Evolutionary conservation across 2,113 vertebrate species (phyloP).

Genomic region (Lepus americanus): DNA sequence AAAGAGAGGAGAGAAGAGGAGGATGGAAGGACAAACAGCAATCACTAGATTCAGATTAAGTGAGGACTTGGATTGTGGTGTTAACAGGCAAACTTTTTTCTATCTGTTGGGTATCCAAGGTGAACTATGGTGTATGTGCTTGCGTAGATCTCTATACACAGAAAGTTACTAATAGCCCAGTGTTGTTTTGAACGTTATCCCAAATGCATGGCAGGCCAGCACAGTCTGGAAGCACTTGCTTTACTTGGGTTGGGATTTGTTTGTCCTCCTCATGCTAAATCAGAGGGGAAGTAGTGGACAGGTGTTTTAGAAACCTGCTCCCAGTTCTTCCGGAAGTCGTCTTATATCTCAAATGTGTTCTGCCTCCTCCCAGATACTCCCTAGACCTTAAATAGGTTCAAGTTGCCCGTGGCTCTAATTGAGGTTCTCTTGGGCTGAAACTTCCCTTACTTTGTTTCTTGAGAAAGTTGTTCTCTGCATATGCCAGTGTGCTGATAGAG

Average conservation of each 20-base stretch:
- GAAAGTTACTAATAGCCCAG: conserved; percentile 16
- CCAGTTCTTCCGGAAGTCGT: not conserved
- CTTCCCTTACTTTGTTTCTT: conserved; percentile 37
- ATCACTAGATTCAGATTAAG: conserved; percentile 4
- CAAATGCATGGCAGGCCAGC: not conserved
- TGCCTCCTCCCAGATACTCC: not conserved
- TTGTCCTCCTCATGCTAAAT: conserved; percentile 26
- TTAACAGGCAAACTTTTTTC: not conserved
- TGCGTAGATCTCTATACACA: conserved; percentile 29
- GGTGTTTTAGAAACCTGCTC: conserved; percentile 35
- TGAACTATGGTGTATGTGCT: not conserved
- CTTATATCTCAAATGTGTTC: not conserved
- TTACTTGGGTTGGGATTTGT: not conserved
- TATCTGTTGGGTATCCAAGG: conserved; percentile 11
- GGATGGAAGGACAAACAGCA: not conserved
- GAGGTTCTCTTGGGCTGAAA: not conserved
- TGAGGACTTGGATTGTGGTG: not conserved
- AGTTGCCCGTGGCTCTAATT: not conserved
- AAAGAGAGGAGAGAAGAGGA: too few species aligned
- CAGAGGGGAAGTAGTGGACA: not conserved
- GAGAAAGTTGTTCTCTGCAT: not conserved
- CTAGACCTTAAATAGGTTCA: not conserved
- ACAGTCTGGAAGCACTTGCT: not conserved
- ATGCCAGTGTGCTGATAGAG: not conserved
- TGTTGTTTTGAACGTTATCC: conserved; percentile 3